These are phyloP conservation scores for Serrognathus titanus DNA, from an alignment of 2,888 invertebrate genomes.

Conservation along the genomic window DNA sequence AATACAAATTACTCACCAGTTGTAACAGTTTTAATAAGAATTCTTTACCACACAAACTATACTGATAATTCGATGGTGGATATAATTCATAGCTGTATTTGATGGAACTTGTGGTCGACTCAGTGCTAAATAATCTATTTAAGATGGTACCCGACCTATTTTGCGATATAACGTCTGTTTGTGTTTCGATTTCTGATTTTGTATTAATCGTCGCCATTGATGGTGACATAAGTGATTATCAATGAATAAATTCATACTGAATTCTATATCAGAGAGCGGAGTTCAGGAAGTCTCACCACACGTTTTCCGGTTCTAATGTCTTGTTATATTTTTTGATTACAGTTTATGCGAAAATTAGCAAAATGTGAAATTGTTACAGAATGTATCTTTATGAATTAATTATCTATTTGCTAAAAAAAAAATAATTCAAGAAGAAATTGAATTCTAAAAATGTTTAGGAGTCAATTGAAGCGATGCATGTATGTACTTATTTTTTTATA, in stretches of 20 bases:
- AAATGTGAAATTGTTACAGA: no score
- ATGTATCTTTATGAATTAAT: no score
- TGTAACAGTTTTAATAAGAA: constrained; percentile 33
- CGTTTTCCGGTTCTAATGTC: background rate
- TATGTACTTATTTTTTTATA: background rate
- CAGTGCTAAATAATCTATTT: constrained; percentile 26
- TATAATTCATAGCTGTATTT: constrained; percentile 18
- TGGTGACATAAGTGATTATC: background rate
- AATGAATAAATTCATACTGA: background rate
- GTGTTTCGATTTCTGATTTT: constrained; percentile 8
- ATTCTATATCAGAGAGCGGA: background rate
- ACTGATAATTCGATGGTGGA: constrained; percentile 20
- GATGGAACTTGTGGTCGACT: constrained; percentile 25
- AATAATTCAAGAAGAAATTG: no score
- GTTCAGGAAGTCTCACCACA: constrained; percentile 1
- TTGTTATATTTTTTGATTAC: no score
- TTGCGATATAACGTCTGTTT: background rate
- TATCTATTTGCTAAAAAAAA: no score
- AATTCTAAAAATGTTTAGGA: no score
- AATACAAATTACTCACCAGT: constrained; percentile 27
- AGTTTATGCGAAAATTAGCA: no score
- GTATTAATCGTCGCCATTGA: constrained; percentile 4
- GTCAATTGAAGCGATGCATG: background rate
- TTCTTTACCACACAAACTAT: constrained; percentile 28
- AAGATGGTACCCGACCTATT: background rate